Evolutionary conservation across 2,888 invertebrate species (phyloP).

Genomic region (Sipha maydis): DNA sequence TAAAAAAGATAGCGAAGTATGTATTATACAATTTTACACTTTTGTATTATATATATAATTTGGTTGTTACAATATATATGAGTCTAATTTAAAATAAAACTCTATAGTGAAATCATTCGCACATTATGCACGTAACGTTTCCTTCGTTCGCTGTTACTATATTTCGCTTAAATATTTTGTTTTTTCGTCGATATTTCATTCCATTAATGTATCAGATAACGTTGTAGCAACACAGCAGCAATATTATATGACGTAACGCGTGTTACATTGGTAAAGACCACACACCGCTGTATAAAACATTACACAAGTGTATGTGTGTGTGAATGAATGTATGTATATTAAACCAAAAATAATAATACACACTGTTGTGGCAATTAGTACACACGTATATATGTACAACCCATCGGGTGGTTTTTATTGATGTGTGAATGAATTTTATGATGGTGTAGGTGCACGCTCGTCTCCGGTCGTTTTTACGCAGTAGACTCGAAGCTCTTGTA

Average conservation of each 20-base stretch:
- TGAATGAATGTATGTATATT: too few species aligned
- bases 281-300: constrained; percentile 36
- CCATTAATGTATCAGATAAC: background rate
- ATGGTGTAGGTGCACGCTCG: constrained; percentile 10
- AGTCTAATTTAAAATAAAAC: too few species aligned
- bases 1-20: too few species aligned
- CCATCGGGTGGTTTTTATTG: constrained; percentile 56
- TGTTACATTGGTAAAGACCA: constrained; percentile 6
- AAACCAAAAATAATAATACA: constrained; percentile 35
- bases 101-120: too few species aligned
- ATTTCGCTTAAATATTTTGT: background rate
- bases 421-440: constrained; percentile 62
- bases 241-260: constrained; percentile 32
- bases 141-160: too few species aligned
- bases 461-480: background rate
- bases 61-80: too few species aligned
- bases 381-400: background rate
- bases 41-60: too few species aligned
- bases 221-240: background rate
- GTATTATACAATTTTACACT: too few species aligned
- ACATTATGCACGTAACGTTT: too few species aligned
- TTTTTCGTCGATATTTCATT: background rate
- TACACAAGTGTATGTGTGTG: background rate
- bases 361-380: constrained; percentile 39
- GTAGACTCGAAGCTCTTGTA: background rate